These are phyloP conservation scores for Bradypodion ventrale DNA, from an alignment of 2,797 vertebrate species.

Conservation along the genomic window DNA sequence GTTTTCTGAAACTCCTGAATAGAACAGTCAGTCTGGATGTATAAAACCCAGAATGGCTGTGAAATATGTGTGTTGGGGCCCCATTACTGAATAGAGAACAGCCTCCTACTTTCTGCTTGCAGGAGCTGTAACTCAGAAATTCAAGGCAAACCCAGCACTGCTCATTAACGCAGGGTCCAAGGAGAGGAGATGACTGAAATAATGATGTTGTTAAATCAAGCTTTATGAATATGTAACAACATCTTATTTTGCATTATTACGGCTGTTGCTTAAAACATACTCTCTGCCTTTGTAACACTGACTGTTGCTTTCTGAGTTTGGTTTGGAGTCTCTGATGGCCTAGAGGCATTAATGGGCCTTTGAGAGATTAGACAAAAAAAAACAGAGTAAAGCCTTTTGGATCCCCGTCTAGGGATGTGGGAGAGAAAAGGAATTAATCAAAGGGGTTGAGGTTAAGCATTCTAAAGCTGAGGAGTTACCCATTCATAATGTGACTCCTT, in stretches of 20 bases:
- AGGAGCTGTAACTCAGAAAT: conserved; percentile 64
- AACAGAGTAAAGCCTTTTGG: conserved; percentile 35
- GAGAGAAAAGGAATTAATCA: conserved; percentile 45
- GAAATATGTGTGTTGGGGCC: conserved; percentile 3
- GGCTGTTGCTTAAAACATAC: conserved; percentile 65
- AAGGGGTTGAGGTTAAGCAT: background rate
- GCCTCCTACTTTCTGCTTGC: conserved; percentile 47
- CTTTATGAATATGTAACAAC: conserved; percentile 75
- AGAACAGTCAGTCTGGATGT: background rate
- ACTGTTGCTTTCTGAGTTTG: conserved; percentile 49
- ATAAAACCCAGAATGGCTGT: background rate
- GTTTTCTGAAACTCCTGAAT: background rate
- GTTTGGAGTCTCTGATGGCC: conserved; percentile 21
- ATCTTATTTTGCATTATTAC: conserved; percentile 71
- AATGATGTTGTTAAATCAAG: conserved; percentile 72
- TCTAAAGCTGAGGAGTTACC: conserved; percentile 21
- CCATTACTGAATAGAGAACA: conserved; percentile 14
- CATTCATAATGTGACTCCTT: conserved; percentile 17
- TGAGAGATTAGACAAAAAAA: conserved; percentile 35
- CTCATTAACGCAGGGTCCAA: conserved; percentile 68
- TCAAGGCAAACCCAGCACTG: conserved; percentile 65
- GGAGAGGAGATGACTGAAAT: conserved; percentile 68
- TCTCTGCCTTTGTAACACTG: conserved; percentile 47
- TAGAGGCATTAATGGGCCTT: conserved; percentile 50
- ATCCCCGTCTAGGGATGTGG: conserved; percentile 19